Conservation (phyloP, 1,140 invertebrate species). For the Cydia pomonella region DNA sequence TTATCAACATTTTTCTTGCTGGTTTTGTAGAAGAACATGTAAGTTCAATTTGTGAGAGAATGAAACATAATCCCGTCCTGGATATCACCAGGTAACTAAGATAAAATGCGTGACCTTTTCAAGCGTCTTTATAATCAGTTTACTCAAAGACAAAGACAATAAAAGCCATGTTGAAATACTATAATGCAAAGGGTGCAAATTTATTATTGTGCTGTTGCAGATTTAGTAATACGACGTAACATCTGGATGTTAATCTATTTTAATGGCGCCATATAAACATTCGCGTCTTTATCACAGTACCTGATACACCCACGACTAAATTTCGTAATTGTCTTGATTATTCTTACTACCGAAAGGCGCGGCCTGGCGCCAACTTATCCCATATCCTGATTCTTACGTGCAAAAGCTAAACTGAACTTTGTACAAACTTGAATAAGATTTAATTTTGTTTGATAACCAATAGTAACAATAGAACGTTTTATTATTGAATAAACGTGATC, state of each 20-base stretch:
- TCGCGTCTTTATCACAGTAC: not conserved
- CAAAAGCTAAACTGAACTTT: not conserved
- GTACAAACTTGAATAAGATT: not conserved
- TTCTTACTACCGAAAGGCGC: constrained; percentile 34
- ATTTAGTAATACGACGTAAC: constrained; percentile 5
- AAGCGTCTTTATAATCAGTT: not conserved
- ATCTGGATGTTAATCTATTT: not conserved
- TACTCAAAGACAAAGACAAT: not conserved
- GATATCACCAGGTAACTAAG: constrained; percentile 38
- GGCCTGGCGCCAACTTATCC: constrained; percentile 14
- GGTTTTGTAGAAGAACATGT: not conserved
- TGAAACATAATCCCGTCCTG: not conserved
- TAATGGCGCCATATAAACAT: constrained; percentile 5
- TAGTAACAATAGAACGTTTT: not conserved
- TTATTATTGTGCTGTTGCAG: not conserved
- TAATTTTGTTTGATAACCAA: not conserved
- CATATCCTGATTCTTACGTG: constrained; percentile 9
- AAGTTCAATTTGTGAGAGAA: not conserved
- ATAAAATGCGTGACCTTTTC: constrained; percentile 21
- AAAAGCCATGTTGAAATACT: constrained; percentile 11
- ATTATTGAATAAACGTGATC: not conserved
- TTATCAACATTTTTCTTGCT: constrained; percentile 37
- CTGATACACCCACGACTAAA: constrained; percentile 48
- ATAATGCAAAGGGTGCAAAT: constrained; percentile 17
- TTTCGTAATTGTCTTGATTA: constrained; percentile 55